Evolutionary conservation across 1,140 invertebrate genomes (phyloP).

Genomic region (Phthorimaea operculella): DNA sequence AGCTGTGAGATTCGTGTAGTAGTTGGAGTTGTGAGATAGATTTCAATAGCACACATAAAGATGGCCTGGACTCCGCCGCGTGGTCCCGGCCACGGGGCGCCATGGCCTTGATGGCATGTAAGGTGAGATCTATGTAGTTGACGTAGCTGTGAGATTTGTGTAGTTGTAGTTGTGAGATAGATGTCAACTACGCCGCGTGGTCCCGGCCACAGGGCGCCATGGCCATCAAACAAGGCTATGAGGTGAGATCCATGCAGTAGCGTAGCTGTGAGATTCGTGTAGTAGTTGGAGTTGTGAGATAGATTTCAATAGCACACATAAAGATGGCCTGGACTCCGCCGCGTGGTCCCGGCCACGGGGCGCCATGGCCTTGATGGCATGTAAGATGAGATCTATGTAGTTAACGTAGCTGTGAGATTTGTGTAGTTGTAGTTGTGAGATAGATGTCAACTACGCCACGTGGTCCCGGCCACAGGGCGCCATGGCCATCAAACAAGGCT

Average conservation of each 20-base stretch:
- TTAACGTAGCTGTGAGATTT: background rate
- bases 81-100: slow-evolving; percentile 71
- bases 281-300: no score
- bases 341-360: slow-evolving; percentile 71
- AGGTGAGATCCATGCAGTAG: slow-evolving; percentile 55
- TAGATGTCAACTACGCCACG: no score
- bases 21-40: no score
- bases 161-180: no score
- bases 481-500: no score
- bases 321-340: slow-evolving; percentile 72
- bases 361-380: slow-evolving; percentile 72
- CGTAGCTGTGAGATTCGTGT: background rate
- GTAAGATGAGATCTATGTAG: slow-evolving; percentile 64
- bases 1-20: background rate
- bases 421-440: no score
- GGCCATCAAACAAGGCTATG: slow-evolving; percentile 73
- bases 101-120: slow-evolving; percentile 73
- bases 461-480: slow-evolving; percentile 69
- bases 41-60: slow-evolving; percentile 63
- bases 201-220: slow-evolving; percentile 70
- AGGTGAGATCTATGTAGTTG: slow-evolving; percentile 55
- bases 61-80: slow-evolving; percentile 72
- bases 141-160: slow-evolving; percentile 2
- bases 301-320: slow-evolving; percentile 54
- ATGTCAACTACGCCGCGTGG: slow-evolving; percentile 71